Evolutionary conservation across 2,888 invertebrate species (phyloP), one percentile per base, ranked within the genome.

Genomic region (Petrolisthes manimaculis): DNA sequence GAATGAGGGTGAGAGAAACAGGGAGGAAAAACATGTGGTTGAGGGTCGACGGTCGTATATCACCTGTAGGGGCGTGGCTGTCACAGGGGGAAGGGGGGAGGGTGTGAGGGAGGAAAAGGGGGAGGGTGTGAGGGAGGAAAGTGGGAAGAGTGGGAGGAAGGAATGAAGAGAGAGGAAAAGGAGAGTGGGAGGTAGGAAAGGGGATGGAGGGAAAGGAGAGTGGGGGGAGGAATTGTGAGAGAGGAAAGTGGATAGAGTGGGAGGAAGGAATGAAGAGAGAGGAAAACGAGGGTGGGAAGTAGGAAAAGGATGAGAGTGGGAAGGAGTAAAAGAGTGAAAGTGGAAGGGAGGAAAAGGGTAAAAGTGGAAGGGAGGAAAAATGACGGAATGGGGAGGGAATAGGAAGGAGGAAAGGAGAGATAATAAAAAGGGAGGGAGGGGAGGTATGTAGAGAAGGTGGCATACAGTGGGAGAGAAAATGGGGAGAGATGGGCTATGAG

Each of bases 31-130:
- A 83, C 79, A 79, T 78, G 87, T 79, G 83, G 79, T 55, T 53
- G 54, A 56, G 71, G 78, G 71, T 54, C 75, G 37, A 61, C 61
- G 81, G 18, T 86, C 86, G 75, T 86, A 86, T 86, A 81, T 86
- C 86, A 86, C 82, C 75, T 75, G 82, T 80, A 82, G 86, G 81
- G 86, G 75, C 82, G 82, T 81, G 81, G 74, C 74, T 56, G 86
- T 86, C 86, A 82, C 61, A 53, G 69, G 84, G 53, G 6, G n/a
- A n/a, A n/a, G 71, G 9, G 18, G 61, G 18, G 9, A 61, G 61
- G 61, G 61, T 14, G 61, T 6, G 6, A 14, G 61, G 61, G 14
- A 61, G 61, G 61, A 14, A 18, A 61, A 61, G 71, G 14, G n/a
- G 71, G 3, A n/a, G 21, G 21, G 21, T 12, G n/a, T 12, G n/a